Conservation (phyloP, 2,888 invertebrate species). For the Pheosia tremula region DNA sequence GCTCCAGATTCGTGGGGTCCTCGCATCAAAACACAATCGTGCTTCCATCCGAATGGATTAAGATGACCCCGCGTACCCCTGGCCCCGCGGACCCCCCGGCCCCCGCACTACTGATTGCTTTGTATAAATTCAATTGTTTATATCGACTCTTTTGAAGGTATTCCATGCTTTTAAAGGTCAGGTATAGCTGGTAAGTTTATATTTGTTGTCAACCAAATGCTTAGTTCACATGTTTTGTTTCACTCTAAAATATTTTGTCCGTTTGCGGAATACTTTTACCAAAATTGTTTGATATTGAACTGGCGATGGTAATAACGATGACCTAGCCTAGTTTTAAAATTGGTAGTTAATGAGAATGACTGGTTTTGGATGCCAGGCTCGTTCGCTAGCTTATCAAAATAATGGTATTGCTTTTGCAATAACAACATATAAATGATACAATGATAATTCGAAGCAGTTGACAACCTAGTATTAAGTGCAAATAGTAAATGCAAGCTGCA, state of each 20-base stretch:
- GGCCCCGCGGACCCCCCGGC: neutral
- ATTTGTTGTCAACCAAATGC: neutral
- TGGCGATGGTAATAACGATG: too few species aligned
- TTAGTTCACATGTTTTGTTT: too few species aligned
- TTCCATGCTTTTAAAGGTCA: neutral
- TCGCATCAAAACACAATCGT: constrained; percentile 74
- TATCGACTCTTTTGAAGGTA: constrained; percentile 7
- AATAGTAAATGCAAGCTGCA: constrained; percentile 17
- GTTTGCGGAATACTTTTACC: too few species aligned
- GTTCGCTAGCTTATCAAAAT: too few species aligned
- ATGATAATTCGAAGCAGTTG: too few species aligned
- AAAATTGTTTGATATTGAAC: too few species aligned
- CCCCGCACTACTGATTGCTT: constrained; percentile 59
- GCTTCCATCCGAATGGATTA: constrained; percentile 59
- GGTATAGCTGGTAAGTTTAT: neutral
- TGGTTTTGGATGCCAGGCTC: too few species aligned
- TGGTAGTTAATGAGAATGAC: too few species aligned
- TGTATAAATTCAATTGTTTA: constrained; percentile 59
- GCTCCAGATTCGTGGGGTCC: constrained; percentile 51
- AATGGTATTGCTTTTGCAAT: too few species aligned
- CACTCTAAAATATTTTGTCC: too few species aligned
- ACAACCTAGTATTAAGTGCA: neutral
- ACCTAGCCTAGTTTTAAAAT: too few species aligned
- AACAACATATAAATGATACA: too few species aligned
- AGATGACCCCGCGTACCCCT: constrained; percentile 38